phyloP scores from a whole-genome alignment of 2,113 vertebrate species.

The Cacatua alba region DNA sequence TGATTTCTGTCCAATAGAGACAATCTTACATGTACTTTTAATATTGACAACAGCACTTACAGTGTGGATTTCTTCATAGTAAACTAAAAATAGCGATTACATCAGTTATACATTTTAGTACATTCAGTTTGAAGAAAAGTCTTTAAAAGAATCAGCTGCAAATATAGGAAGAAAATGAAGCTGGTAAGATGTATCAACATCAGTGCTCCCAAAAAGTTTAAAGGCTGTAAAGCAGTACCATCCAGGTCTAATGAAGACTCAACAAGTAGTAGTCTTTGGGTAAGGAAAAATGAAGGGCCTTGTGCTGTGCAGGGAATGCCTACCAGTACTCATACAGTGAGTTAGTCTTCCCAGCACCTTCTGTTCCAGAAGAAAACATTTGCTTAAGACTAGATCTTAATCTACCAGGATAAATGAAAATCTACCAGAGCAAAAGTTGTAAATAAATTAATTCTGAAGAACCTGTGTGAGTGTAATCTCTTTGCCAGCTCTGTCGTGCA shows the following conservation, averaged over 20 bases:
- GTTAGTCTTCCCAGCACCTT: background rate
- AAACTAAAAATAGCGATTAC: background rate
- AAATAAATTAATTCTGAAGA: background rate
- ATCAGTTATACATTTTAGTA: background rate
- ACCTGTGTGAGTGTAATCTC: background rate
- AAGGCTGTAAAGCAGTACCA: background rate
- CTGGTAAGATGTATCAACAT: background rate
- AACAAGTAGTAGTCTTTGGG: background rate
- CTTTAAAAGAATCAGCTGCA: background rate
- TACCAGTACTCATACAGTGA: background rate
- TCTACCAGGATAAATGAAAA: background rate
- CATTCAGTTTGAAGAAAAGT: background rate
- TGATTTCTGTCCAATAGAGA: background rate
- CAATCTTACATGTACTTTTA: background rate
- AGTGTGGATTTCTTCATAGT: background rate
- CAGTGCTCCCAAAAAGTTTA: background rate
- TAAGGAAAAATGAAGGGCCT: background rate
- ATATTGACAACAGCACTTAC: background rate
- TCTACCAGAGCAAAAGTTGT: background rate
- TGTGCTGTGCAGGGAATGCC: background rate
- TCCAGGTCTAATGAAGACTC: background rate
- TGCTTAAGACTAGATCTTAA: background rate
- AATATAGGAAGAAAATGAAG: background rate
- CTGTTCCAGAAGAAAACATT: background rate
- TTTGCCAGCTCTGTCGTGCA: background rate